Percentiles rank a stretch among this genome's conserved stretches.
Evolutionary conservation across 2,113 vertebrate genomes (phyloP).

Genomic region (Eublepharis macularius): DNA sequence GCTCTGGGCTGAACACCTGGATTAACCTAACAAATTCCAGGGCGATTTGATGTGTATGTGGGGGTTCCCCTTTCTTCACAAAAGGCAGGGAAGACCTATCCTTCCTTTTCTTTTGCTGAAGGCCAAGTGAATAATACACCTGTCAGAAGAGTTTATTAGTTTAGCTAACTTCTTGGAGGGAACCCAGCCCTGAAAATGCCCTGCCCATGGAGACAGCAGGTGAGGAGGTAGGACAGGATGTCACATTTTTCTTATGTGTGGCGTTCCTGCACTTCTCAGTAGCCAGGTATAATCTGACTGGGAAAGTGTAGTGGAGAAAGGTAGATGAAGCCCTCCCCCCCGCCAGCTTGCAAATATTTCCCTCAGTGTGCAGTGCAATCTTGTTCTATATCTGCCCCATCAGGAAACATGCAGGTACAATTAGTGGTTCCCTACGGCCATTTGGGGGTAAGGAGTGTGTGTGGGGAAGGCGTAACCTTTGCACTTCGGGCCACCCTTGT

Average conservation of each 20-base stretch:
- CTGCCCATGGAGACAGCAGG: conserved; percentile 9
- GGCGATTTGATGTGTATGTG: background rate
- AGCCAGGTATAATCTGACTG: background rate
- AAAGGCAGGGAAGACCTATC: background rate
- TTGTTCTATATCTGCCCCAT: too few species aligned
- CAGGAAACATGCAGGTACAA: too few species aligned
- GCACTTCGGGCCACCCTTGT: too few species aligned
- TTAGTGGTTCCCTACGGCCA: too few species aligned
- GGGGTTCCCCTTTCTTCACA: background rate
- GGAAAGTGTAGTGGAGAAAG: background rate
- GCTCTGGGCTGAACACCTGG: background rate
- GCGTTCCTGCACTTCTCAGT: background rate
- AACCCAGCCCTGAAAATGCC: conserved; percentile 16
- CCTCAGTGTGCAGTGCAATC: too few species aligned
- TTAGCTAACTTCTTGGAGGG: conserved; percentile 23
- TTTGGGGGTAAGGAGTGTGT: too few species aligned
- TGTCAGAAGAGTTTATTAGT: conserved; percentile 35
- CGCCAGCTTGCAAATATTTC: background rate
- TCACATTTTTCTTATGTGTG: background rate
- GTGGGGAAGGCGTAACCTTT: too few species aligned
- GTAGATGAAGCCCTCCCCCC: background rate
- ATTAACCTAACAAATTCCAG: background rate
- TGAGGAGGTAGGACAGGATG: background rate
- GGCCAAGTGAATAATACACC: background rate
- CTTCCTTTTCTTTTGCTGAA: background rate